Base-by-base conservation (phyloP, 2,113 vertebrate genomes). In the Onychorhynchus coronatus region DNA sequence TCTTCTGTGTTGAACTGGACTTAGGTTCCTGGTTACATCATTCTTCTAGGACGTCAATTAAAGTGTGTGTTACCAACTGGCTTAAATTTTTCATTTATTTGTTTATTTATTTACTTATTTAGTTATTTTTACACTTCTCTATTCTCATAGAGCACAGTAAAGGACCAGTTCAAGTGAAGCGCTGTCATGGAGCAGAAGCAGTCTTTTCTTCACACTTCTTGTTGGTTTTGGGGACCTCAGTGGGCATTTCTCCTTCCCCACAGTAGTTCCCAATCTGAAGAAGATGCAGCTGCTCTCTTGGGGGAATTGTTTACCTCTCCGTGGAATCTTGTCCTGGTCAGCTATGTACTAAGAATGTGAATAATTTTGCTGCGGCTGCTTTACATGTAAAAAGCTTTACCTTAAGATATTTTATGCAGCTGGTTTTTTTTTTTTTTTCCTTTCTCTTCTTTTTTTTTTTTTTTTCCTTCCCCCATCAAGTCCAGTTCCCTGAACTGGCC, bases 341-440 rank as follows among this genome's bases (percentile, higher is more conserved):
- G 86, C 91, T 95, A 95, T 97, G 97, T 94, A 89, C 86, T 95
- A 96, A 97, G 95, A 97, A 97, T 97, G 94, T 91, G 88, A 98
- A 94, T 97, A 92, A 96, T 98, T 97, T 72, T 97, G 76, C 94
- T 92, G 94, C 7, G 83, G 92, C 95, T 95, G 92, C 93, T 97
- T 91, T 96, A 91, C 90, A 89, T 96, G 88, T 95, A 93, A 95
- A 96, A 97, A 94, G 79, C 76, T 39, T 93, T 95, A 97, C 95
- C 93, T 93, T 95, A 88, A 93, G 88, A 94, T 92, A 88, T 92
- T 96, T 96, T 93, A 92, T 96, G 85, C 92, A 93, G 73, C 79
- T 93, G 80, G 28, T 17, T 0, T 10, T 88, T 91, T 67, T 63
- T 39, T 37, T 30, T 17, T 20, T 39, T 17, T 16, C 37, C 79